These are phyloP conservation scores for Tinea semifulvella DNA, from an alignment of 2,888 invertebrate genomes.

Conservation along the genomic window DNA sequence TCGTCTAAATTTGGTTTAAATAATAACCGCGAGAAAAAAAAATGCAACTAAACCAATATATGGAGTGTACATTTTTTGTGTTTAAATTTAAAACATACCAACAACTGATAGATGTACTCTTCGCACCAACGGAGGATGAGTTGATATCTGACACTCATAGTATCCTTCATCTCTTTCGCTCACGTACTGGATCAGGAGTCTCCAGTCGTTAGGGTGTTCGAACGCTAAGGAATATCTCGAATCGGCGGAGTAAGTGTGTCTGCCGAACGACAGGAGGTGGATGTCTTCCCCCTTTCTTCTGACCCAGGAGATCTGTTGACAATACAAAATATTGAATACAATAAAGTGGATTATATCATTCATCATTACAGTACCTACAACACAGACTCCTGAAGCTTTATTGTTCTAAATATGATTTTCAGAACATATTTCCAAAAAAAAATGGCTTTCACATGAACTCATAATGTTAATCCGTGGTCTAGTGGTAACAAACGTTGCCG, in stretches of 20 bases:
- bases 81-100: slow-evolving; percentile 70
- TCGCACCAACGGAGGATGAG: slow-evolving; percentile 77
- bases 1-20: no score
- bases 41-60: no score
- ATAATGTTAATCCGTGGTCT: no score
- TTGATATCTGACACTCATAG: slow-evolving; percentile 83
- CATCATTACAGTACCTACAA: no score
- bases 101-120: slow-evolving; percentile 75
- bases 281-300: slow-evolving; percentile 72
- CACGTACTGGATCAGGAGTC: slow-evolving; percentile 75
- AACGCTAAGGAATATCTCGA: slow-evolving; percentile 75
- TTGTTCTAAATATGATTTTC: no score
- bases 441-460: no score
- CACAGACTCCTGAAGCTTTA: no score
- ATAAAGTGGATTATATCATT: no score
- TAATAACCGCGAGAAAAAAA: no score
- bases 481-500: no score
- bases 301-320: slow-evolving; percentile 72
- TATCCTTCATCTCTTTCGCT: slow-evolving; percentile 80
- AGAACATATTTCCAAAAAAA: no score
- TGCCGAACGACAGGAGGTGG: slow-evolving; percentile 74
- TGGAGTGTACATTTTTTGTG: no score
- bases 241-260: slow-evolving; percentile 70
- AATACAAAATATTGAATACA: not conserved
- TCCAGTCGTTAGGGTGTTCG: slow-evolving; percentile 80